These are phyloP conservation scores for Odontamblyopus lacepedii DNA, from an alignment of 2,797 vertebrate genomes.

Conservation along the genomic window DNA sequence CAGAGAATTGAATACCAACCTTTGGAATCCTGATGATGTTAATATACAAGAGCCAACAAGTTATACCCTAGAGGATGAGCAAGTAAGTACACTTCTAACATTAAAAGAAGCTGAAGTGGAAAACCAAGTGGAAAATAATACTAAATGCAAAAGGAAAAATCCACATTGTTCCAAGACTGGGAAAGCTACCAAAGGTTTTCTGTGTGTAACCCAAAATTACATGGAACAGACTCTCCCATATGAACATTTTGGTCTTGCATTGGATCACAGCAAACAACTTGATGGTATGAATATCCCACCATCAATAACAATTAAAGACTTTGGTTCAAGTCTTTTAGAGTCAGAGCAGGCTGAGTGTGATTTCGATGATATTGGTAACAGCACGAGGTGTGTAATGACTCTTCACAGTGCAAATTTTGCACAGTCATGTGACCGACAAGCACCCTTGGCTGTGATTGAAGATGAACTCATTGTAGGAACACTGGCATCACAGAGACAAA, in stretches of 20 bases:
- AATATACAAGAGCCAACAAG: constrained; percentile 55
- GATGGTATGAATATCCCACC: constrained; percentile 39
- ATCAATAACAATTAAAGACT: constrained; percentile 60
- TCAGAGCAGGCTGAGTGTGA: constrained; percentile 67
- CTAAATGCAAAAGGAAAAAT: constrained; percentile 43
- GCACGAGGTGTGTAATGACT: constrained; percentile 27
- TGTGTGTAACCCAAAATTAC: constrained; percentile 41
- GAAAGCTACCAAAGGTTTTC: constrained; percentile 30
- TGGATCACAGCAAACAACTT: constrained; percentile 28
- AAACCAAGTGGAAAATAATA: constrained; percentile 39
- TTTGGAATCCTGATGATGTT: constrained; percentile 68
- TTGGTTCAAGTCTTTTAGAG: constrained; percentile 60
- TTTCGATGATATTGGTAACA: constrained; percentile 60
- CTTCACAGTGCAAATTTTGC: constrained; percentile 24
- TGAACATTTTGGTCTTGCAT: constrained; percentile 33
- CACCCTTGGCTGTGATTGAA: constrained; percentile 45
- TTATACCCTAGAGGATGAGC: constrained; percentile 56
- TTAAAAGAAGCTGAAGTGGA: constrained; percentile 44
- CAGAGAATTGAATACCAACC: constrained; percentile 73
- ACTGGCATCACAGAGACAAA: constrained; percentile 23
- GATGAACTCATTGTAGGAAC: constrained; percentile 39
- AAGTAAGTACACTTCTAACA: constrained; percentile 69
- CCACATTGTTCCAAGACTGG: constrained; percentile 12
- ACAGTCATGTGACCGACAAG: constrained; percentile 21
- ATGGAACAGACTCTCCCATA: constrained; percentile 23